Base-by-base conservation (phyloP, 1,140 invertebrate genomes). In the Aporrectodea caliginosa region DNA sequence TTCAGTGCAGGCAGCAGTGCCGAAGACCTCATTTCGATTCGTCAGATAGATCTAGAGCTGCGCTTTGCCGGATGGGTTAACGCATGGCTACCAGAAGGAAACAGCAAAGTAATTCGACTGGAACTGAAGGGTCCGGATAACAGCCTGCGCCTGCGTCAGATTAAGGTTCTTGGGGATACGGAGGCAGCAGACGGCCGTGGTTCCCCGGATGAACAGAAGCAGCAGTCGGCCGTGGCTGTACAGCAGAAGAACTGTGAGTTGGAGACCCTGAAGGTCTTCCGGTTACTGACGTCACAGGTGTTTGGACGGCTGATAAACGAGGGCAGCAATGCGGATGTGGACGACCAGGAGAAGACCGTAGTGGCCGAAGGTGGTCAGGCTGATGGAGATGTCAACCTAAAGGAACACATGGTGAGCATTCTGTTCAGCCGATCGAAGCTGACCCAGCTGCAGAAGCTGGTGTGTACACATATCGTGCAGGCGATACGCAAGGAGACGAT, bases 391-490 rank as follows among this genome's bases (percentile, higher is more conserved):
- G 94, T 93, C 79, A 95, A 98, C 87, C 89, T 98, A 0, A 92
- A 95, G 29, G 43, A 58, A 22, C 96, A 98, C 84, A 96, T 98
- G 91, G 96, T 98, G 29, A 96, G 96, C 75, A 98, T 98, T 82
- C 89, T 98, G 22, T 98, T 98, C 88, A 96, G 94, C 82, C 91
- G 95, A 71, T 96, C 94, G 85, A 97, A 97, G 87, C 89, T 98
- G 0, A 97, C 95, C 0, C 94, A 97, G 85, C 90, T 98, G 32
- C 97, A 98, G 86, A 96, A 95, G 89, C 96, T 98, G 91, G 93
- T 95, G 16, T 96, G 95, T 85, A 91, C 93, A 0, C 96, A 98
- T 86, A 98, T 98, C 79, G 95, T 98, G 14, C 92, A 94, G 84
- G 95, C 95, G 1, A 98, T 98, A 70, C 90, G 93, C 27, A 94